Evolutionary conservation across 2,113 vertebrate genomes (phyloP), one percentile per base, ranked within the genome.

Genomic region (Chloroceryle aenea): DNA sequence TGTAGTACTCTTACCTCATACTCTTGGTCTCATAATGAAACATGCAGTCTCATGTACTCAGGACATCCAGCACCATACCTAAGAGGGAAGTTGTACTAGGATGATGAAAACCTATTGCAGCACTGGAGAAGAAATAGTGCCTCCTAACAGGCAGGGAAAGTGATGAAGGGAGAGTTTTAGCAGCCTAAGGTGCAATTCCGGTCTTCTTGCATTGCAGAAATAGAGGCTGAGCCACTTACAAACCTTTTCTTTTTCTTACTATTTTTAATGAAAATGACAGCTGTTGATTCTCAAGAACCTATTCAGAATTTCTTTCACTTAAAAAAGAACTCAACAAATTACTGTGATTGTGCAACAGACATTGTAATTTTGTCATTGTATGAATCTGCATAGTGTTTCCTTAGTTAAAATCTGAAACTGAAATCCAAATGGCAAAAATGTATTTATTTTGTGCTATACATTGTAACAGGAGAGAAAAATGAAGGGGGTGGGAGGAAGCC

Each of bases 71-170:
- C 14, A n/a, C 12, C 2, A 2, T 1, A 1, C 21, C 38, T 68
- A 52, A 87, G 19, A 15, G 6, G 4, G 2, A 76, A 40, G 27
- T 6, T 58, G 30, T 45, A 6, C 7, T 43, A 23, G 55, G 20
- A 23, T 3, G 7, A 36, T 10, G 18, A 47, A 72, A 67, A 67
- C 0, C 7, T 8, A 2, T 47, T 34, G 13, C 38, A 26, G 9
- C 4, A 38, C 67, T 55, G 4, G 32, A 29, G 32, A 59, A 83
- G 36, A n/a, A 82, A 25, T 6, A 42, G 4, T 26, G 8, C 6
- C 18, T 85, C 34, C 17, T 36, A 59, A n/a, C 12, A 89, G 32
- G 13, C 7, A 42, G 23, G 16, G 53, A 23, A 17, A 59, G 5
- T 2, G 3, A 22, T 22, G 22, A 25, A 52, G 12, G 17, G 29